A percentile compares a stretch with the other conserved stretches of the same genome.
phyloP scores from a whole-genome alignment of 2,888 invertebrate species.

The Leptura quadrifasciata region DNA sequence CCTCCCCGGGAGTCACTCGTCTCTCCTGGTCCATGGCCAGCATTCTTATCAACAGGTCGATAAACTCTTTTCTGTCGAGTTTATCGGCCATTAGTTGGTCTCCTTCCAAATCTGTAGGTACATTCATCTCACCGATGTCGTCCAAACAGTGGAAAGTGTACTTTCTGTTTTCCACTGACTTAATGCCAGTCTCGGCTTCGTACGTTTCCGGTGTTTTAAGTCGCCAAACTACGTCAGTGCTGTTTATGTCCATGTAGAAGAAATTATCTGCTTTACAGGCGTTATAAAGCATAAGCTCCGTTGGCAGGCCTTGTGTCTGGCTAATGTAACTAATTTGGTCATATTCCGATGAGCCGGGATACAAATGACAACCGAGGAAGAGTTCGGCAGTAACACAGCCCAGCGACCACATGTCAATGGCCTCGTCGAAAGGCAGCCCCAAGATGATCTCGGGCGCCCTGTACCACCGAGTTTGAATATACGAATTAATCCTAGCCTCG shows the following conservation, averaged over 20 bases:
- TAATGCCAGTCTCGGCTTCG: no score
- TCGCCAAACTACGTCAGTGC: slow-evolving; percentile 91
- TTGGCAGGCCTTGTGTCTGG: slow-evolving; percentile 87
- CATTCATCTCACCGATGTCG: slow-evolving; percentile 97
- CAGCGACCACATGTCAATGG: no score
- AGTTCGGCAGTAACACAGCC: no score
- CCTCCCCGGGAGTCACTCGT: slow-evolving; percentile 96
- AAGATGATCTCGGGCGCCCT: no score
- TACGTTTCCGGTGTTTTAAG: slow-evolving; percentile 97
- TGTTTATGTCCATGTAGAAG: slow-evolving; percentile 96
- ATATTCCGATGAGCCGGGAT: no score
- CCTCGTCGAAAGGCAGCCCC: no score
- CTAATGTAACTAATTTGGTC: no score
- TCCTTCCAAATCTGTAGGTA: slow-evolving; percentile 96
- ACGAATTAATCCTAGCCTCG: no score
- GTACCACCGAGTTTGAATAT: no score
- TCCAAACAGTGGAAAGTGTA: slow-evolving; percentile 99
- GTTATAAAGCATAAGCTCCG: slow-evolving; percentile 96
- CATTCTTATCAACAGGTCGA: slow-evolving; percentile 98
- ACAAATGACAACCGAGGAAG: no score
- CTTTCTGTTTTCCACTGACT: no score
- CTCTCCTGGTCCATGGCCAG: slow-evolving; percentile 90
- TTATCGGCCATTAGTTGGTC: slow-evolving; percentile 97
- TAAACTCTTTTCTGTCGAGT: slow-evolving; percentile 97
- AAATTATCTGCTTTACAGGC: slow-evolving; percentile 99